Conservation (phyloP, 2,797 vertebrate species). For the Ptychadena robeensis region DNA sequence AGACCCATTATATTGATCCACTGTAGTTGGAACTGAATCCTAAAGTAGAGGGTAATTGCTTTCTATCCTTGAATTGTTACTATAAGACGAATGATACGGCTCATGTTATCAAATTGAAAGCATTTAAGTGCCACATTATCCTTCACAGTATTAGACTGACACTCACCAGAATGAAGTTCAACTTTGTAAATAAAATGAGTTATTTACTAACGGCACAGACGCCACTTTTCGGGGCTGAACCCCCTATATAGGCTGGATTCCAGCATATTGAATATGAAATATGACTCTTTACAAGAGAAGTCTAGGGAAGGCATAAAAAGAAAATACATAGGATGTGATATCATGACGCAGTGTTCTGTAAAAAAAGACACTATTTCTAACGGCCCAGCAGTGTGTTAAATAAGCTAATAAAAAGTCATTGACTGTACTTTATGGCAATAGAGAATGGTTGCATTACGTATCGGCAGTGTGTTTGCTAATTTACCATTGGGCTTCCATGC, state of each 20-base stretch:
- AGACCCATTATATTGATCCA: conserved; percentile 60
- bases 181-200: conserved; percentile 52
- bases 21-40: conserved; percentile 57
- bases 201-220: conserved; percentile 41
- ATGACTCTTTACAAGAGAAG: background rate
- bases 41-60: conserved; percentile 61
- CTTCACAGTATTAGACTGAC: conserved; percentile 56
- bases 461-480: background rate
- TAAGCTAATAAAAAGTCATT: too few relatives aligned
- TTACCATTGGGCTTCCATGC: too few relatives aligned
- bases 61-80: conserved; percentile 60
- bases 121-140: conserved; percentile 59
- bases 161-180: conserved; percentile 46
- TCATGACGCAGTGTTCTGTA: background rate
- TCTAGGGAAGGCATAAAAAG: background rate
- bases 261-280: background rate
- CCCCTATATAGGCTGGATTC: background rate
- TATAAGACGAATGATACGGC: conserved; percentile 56
- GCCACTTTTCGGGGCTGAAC: background rate
- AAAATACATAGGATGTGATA: background rate
- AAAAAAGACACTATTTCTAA: background rate
- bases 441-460: background rate
- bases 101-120: conserved; percentile 60
- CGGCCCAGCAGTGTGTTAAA: too few relatives aligned
- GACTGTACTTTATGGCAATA: background rate